phyloP scores from a whole-genome alignment of 2,797 vertebrate genomes.

The Lateolabrax maculatus region DNA sequence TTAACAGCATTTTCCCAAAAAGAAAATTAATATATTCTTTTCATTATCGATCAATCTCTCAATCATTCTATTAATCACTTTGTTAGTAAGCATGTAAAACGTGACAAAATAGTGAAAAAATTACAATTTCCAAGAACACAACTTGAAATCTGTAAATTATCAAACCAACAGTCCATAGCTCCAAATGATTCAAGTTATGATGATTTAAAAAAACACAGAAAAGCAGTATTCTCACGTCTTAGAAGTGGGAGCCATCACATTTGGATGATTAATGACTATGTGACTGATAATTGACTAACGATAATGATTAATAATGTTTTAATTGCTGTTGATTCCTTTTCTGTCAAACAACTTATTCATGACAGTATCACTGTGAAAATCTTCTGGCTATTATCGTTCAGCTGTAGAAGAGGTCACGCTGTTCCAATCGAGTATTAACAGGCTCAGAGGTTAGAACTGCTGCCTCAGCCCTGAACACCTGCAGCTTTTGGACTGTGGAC shows the following conservation, averaged over 20 bases:
- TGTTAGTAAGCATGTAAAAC: neutral
- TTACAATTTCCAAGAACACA: neutral
- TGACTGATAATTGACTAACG: no score
- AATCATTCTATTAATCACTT: neutral
- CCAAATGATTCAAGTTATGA: neutral
- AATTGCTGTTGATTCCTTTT: neutral
- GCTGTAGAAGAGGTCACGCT: neutral
- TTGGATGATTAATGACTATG: no score
- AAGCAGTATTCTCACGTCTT: neutral
- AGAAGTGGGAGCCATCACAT: neutral
- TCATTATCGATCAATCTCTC: neutral
- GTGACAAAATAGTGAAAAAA: neutral
- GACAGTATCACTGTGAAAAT: neutral
- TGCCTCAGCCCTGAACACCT: conserved; percentile 5
- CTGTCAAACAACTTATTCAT: neutral
- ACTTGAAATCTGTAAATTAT: neutral
- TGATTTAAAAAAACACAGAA: neutral
- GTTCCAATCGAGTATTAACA: conserved; percentile 1
- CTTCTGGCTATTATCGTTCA: neutral
- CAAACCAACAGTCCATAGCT: neutral
- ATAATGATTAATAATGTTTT: no score
- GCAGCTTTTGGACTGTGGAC: neutral
- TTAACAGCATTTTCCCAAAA: neutral
- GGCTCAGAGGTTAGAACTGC: neutral
- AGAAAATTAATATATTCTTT: neutral